Evolutionary conservation across 1,140 invertebrate species (phyloP).

Genomic region (Chelonus insularis): DNA sequence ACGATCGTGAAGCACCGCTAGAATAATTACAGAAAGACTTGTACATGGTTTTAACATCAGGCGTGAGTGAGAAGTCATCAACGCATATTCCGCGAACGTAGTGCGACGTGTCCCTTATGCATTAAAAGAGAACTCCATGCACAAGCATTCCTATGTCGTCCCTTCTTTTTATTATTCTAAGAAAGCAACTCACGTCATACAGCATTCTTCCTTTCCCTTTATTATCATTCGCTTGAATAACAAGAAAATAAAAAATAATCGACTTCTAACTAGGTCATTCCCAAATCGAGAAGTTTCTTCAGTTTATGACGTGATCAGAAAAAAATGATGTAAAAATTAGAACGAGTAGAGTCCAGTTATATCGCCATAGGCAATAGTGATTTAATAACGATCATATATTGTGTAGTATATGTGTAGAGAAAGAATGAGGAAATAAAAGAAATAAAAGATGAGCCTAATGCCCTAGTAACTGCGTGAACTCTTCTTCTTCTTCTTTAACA

Average conservation of each 20-base stretch:
- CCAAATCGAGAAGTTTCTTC: background rate
- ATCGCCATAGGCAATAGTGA: too few species aligned
- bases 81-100: constrained; percentile 1
- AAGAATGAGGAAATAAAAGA: background rate
- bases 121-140: background rate
- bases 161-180: too few species aligned
- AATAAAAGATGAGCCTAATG: constrained; percentile 38
- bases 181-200: background rate
- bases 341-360: too few species aligned
- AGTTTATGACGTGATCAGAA: background rate
- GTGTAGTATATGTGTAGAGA: background rate
- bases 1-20: constrained; percentile 48
- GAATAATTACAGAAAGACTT: constrained; percentile 51
- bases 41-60: background rate
- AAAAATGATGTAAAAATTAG: too few species aligned
- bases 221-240: background rate
- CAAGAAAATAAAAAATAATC: too few species aligned
- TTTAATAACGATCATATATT: too few species aligned
- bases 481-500: constrained; percentile 12
- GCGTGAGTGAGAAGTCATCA: background rate
- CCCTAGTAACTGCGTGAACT: constrained; percentile 45
- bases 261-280: too few species aligned
- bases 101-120: background rate
- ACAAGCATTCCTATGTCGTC: too few species aligned
- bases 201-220: background rate